Percentiles rank a stretch among this genome's conserved stretches.
Conservation (phyloP, 2,888 invertebrate genomes). For the Venustoraphidia nigricollis region DNA sequence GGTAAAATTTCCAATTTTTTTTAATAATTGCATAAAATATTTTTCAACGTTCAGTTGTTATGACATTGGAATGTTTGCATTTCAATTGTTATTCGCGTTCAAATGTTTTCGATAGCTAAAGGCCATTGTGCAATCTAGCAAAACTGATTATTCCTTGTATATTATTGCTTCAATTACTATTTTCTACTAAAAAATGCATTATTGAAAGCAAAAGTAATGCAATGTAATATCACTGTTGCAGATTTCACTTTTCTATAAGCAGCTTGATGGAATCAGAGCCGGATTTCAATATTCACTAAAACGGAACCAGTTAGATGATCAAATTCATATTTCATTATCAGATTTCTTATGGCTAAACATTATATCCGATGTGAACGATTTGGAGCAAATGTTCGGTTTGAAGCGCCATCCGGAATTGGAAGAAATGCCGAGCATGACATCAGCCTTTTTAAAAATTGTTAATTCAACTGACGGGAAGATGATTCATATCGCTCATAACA, state of each 20-base stretch:
- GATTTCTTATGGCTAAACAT: slow-evolving; percentile 64
- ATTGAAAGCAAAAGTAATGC: too few relatives aligned
- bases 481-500: slow-evolving; percentile 65
- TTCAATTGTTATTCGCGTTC: background rate
- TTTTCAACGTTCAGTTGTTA: background rate
- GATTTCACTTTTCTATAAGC: slow-evolving; percentile 60
- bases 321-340: slow-evolving; percentile 33
- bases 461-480: slow-evolving; percentile 24
- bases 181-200: too few relatives aligned
- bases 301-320: slow-evolving; percentile 43
- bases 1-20: slow-evolving; percentile 24
- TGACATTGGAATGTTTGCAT: background rate
- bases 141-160: too few relatives aligned
- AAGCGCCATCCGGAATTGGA: slow-evolving; percentile 18
- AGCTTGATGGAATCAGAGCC: slow-evolving; percentile 60
- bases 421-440: slow-evolving; percentile 32
- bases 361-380: slow-evolving; percentile 56
- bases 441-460: slow-evolving; percentile 44
- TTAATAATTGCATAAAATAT: slow-evolving; percentile 1
- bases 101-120: background rate
- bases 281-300: slow-evolving; percentile 58
- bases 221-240: slow-evolving; percentile 17
- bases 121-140: too few relatives aligned
- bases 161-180: too few relatives aligned
- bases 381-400: slow-evolving; percentile 33